Percentiles rank a stretch among this genome's conserved stretches.
Conservation (phyloP, 2,113 vertebrate species). For the Spermophilus dauricus region DNA sequence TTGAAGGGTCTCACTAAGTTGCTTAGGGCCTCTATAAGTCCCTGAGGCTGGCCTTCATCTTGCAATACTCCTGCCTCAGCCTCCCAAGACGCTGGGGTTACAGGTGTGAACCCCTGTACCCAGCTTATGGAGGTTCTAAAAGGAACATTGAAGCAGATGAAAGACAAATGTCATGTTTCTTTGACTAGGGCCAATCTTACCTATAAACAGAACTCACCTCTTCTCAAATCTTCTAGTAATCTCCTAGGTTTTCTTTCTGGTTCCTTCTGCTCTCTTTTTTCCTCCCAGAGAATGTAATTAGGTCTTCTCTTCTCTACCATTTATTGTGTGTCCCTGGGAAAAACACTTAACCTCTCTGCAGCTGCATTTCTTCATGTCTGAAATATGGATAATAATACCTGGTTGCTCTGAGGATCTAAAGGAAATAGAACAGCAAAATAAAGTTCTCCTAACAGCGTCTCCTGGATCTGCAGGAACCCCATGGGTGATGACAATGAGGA, state of each 20-base stretch:
- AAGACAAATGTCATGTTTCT: conserved; percentile 2
- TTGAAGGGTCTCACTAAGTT: too few species aligned
- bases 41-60: too few species aligned
- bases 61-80: too few species aligned
- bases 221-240: not conserved
- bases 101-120: too few species aligned
- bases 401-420: not conserved
- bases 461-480: not conserved
- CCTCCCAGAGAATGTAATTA: not conserved
- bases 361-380: not conserved
- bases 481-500: rapidly evolving
- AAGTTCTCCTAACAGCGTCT: not conserved
- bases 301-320: not conserved
- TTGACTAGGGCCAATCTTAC: not conserved
- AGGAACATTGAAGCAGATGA: not conserved
- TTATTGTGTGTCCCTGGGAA: not conserved
- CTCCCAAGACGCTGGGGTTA: too few species aligned
- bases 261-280: not conserved
- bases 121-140: not conserved
- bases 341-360: not conserved
- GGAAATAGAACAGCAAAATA: not conserved
- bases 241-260: not conserved
- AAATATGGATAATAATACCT: not conserved
- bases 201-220: not conserved
- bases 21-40: too few species aligned